Evolutionary conservation across 2,113 vertebrate genomes (phyloP).

Genomic region (Atlantisia rogersi): DNA sequence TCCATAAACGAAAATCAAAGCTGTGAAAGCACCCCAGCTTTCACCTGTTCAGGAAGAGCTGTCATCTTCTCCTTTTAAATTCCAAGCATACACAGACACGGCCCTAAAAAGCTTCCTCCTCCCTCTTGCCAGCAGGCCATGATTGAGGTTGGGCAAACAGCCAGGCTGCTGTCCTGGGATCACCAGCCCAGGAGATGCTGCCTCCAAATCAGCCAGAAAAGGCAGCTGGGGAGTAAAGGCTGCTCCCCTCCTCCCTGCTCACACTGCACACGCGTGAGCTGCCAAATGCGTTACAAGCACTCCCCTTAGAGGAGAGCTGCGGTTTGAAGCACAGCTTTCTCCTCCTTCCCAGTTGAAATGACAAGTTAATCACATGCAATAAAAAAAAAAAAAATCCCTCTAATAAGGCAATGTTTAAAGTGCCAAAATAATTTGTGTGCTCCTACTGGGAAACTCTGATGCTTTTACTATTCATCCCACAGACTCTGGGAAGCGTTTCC

Average conservation of each 20-base stretch:
- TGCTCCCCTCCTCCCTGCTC: not conserved
- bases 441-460: not conserved
- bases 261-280: not conserved
- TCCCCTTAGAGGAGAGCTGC: constrained; percentile 50
- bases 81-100: not conserved
- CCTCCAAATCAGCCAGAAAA: not conserved
- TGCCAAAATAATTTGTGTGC: not conserved
- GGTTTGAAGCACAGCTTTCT: not conserved
- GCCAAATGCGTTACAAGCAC: constrained; percentile 32
- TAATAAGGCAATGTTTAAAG: not conserved
- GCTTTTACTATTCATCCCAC: not conserved
- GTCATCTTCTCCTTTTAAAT: not conserved
- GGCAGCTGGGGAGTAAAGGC: not conserved
- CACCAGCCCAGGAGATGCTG: not conserved
- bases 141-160: not conserved
- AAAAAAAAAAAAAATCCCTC: not conserved
- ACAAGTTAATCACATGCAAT: not conserved
- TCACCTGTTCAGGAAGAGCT: not conserved
- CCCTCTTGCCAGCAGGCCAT: not conserved
- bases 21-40: not conserved
- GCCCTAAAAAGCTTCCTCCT: not conserved
- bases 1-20: not conserved
- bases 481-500: not conserved
- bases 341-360: not conserved
- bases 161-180: not conserved